Evolutionary conservation across 2,797 vertebrate species (phyloP).

Genomic region (Xiphorhynchus erythropygius): DNA sequence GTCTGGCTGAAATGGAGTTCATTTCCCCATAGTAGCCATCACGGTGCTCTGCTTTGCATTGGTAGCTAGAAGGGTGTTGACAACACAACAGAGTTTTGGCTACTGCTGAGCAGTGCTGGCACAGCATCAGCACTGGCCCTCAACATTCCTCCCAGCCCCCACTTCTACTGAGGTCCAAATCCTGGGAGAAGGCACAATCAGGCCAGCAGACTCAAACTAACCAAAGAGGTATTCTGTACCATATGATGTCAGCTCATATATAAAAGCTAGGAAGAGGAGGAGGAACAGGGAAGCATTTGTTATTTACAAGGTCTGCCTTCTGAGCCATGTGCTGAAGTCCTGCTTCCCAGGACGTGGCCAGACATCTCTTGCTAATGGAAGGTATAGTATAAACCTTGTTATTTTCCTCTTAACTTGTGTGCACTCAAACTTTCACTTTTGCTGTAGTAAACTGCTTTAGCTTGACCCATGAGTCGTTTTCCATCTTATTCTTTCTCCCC

Average conservation of each 20-base stretch:
- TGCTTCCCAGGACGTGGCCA: not conserved
- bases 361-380: not conserved
- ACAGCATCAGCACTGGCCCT: not conserved
- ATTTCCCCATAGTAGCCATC: not conserved
- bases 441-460: not conserved
- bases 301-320: not conserved
- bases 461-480: not conserved
- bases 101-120: not conserved
- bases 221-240: not conserved
- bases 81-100: not conserved
- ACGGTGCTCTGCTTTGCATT: not conserved
- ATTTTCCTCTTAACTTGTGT: not conserved
- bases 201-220: not conserved
- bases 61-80: not conserved
- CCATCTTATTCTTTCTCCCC: not conserved
- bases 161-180: not conserved
- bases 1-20: not conserved
- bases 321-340: not conserved
- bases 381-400: not conserved
- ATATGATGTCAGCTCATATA: not conserved
- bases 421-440: not conserved
- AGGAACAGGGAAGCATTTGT: not conserved
- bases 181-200: not conserved
- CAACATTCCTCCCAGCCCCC: not conserved
- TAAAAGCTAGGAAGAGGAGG: not conserved